Conservation (phyloP, 2,797 vertebrate genomes). For the Mus caroli region DNA sequence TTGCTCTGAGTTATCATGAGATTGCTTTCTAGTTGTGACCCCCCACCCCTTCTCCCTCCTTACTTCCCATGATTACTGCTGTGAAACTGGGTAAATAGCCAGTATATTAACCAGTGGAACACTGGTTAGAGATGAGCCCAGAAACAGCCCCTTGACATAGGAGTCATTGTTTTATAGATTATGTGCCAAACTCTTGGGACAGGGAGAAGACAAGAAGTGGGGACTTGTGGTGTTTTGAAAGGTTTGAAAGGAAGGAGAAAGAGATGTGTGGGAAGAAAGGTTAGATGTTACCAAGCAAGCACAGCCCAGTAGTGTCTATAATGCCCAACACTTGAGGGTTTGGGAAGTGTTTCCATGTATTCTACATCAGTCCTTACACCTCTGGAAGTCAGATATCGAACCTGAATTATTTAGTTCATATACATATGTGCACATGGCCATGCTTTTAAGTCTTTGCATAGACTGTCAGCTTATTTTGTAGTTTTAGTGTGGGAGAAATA, state of each 20-base stretch:
- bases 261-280: background rate
- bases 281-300: background rate
- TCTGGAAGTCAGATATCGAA: background rate
- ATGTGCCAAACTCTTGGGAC: background rate
- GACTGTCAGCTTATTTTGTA: background rate
- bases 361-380: background rate
- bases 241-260: background rate
- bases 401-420: background rate
- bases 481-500: background rate
- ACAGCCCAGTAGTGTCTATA: background rate
- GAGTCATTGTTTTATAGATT: background rate
- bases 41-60: background rate
- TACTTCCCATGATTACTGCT: background rate
- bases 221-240: background rate
- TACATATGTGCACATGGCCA: background rate
- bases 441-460: constrained; percentile 9
- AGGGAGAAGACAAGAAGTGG: background rate
- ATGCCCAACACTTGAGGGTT: background rate
- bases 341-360: background rate
- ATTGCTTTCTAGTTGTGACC: background rate
- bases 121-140: background rate
- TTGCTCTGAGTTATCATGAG: background rate
- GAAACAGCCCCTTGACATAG: background rate
- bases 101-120: background rate
- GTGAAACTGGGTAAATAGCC: background rate